Evolutionary conservation across 1,140 invertebrate genomes (phyloP), one percentile per base, ranked within the genome.

Genomic region (Chelonus insularis): DNA sequence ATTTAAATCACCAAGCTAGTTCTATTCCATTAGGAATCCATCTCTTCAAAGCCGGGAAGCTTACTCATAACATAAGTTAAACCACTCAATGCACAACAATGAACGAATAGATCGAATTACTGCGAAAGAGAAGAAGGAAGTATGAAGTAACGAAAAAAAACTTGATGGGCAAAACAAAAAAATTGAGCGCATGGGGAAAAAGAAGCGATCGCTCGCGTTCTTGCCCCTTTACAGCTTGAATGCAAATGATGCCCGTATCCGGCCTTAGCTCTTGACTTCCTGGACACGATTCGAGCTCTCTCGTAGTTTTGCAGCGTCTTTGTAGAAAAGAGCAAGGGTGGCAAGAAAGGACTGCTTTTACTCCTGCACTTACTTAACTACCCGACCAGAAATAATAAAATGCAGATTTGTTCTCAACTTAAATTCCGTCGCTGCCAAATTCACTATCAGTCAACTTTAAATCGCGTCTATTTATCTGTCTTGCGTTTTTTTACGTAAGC

Each of bases 321-420:
- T 29, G 25, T 29, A 29, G 25, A 29, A 29, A 29, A 29, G 25
- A 29, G 57, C 39, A 57, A 56, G 57, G 56, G 47, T 39, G 39
- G 54, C 23, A 62, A 59, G 56, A 12, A 61, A 51, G 20, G 36
- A 41, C 37, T 8, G 14, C 47, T 45, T 59, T 51, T 59, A 29
- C 14, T 45, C 18, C 57, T 32, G 14, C 51, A 55, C 60, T 64
- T 63, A 60, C 60, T 77, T 77, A 76, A 77, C 66, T 68, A 64
- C 65, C 68, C 68, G 64, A 63, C 56, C 65, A 72, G 75, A 73
- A 77, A 77, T 76, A 77, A 77, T 77, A 77, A 77, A 77, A 77
- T 74, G 74, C 74, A 76, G 72, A 77, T 76, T 70, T 54, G 8
- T 37, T 63, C 55, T 16, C 25, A 3, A n/a, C 25, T 29, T 29